Evolutionary conservation across 2,797 vertebrate genomes (phyloP).

Genomic region (Gallirallus australis): DNA sequence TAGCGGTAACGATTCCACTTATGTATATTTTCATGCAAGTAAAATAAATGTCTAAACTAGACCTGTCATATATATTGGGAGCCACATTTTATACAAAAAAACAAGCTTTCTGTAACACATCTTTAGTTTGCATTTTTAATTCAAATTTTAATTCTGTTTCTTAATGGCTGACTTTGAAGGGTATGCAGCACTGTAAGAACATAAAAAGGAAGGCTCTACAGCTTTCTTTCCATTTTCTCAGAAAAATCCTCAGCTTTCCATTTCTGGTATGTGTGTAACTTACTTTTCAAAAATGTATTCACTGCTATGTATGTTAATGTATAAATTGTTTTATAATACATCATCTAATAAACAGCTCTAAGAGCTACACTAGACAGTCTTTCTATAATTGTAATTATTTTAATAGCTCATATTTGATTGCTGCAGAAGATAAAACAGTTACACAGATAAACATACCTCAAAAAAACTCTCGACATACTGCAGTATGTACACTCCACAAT

Average conservation of each 20-base stretch:
- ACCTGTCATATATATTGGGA: background rate
- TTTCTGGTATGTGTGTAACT: background rate
- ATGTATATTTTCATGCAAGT: background rate
- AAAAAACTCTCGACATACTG: slow-evolving; percentile 99
- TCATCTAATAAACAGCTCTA: background rate
- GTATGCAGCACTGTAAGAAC: background rate
- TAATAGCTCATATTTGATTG: background rate
- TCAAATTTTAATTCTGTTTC: background rate
- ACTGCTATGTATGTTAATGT: background rate
- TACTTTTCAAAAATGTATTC: background rate
- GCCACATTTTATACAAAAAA: background rate
- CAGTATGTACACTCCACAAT: slow-evolving; percentile 94
- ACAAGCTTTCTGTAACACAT: background rate
- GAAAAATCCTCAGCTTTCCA: background rate
- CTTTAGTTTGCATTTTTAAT: background rate
- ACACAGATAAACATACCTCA: slow-evolving; percentile 82
- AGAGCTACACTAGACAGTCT: background rate
- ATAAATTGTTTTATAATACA: background rate
- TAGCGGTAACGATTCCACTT: background rate
- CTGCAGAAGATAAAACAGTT: background rate
- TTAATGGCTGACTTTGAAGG: background rate
- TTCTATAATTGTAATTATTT: background rate
- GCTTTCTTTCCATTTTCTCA: background rate
- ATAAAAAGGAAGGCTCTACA: background rate
- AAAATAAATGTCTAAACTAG: background rate